Evolutionary conservation across 1,140 invertebrate genomes (phyloP).

Genomic region (Phthorimaea operculella): DNA sequence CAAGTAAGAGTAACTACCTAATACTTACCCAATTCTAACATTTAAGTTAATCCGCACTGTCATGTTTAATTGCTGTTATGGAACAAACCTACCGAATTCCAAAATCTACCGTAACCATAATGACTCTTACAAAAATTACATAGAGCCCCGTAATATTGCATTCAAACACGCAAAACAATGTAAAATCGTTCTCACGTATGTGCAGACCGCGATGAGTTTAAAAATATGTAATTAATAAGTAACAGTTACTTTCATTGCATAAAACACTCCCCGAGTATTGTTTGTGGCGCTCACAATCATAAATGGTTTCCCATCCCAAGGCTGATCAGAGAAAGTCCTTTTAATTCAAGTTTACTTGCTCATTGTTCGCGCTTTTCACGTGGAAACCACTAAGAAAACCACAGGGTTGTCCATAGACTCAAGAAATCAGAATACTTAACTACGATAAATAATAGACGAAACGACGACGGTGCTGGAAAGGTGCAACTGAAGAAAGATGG

Average conservation of each 20-base stretch:
- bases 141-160: background rate
- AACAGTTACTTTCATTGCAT: conserved; percentile 49
- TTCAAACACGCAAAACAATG: background rate
- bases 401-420: background rate
- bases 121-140: background rate
- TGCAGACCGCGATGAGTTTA: background rate
- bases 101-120: too few species aligned
- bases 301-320: conserved; percentile 39
- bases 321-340: conserved; percentile 25
- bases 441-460: too few species aligned
- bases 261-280: conserved; percentile 39
- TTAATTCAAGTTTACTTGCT: conserved; percentile 18
- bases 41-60: too few species aligned
- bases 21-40: too few species aligned
- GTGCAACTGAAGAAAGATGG: too few species aligned
- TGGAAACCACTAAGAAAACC: conserved; percentile 14
- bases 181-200: background rate
- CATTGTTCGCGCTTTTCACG: conserved; percentile 7
- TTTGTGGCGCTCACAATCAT: conserved; percentile 29
- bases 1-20: too few species aligned
- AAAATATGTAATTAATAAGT: conserved; percentile 6
- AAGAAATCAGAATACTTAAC: background rate
- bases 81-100: too few species aligned
- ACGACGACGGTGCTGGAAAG: too few species aligned
- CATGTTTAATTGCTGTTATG: too few species aligned